Evolutionary conservation across 2,797 vertebrate genomes (phyloP), one percentile per base, ranked within the genome.

Genomic region (Ctenopoma kingsleyae): DNA sequence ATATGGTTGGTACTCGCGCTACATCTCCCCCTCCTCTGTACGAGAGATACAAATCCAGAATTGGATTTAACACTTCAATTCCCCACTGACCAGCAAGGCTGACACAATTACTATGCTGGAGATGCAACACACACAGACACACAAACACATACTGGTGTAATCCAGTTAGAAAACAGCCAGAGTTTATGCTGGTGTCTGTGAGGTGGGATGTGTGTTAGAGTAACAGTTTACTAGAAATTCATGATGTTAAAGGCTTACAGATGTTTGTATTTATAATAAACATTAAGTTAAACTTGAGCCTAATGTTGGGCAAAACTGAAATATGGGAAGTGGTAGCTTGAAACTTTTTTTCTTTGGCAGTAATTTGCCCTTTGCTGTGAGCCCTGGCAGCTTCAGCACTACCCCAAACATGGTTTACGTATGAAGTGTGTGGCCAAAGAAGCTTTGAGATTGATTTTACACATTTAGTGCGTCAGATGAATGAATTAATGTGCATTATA

Each of bases 41-140:
- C 59, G 70, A 91, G 72, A 91, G 89, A 92, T 81, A 92, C 92
- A 92, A 89, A 93, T 88, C 91, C 90, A 80, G 90, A 94, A 95
- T 94, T 94, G 91, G 94, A 94, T 94, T 94, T 93, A 94, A 93
- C 93, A 91, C 91, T 91, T 82, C 78, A 88, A 93, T 91, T 94
- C 92, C 93, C 94, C 70, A 65, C 85, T 93, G 94, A 93, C 90
- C 92, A 87, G 78, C 82, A 84, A 71, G 89, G 87, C 92, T 92
- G 92, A 92, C 90, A 93, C 89, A 92, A 87, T 93, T 94, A 93
- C 90, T 83, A 90, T 90, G 87, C 86, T 82, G 86, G 79, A 87
- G 86, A 85, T 76, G 84, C 70, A 82, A 75, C 86, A 83, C 88
- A 77, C 73, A 85, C 53, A 56, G 35, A 61, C 76, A 77, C 36